phyloP scores from a whole-genome alignment of 2,797 vertebrate genomes.

The Propithecus deckenii region DNA sequence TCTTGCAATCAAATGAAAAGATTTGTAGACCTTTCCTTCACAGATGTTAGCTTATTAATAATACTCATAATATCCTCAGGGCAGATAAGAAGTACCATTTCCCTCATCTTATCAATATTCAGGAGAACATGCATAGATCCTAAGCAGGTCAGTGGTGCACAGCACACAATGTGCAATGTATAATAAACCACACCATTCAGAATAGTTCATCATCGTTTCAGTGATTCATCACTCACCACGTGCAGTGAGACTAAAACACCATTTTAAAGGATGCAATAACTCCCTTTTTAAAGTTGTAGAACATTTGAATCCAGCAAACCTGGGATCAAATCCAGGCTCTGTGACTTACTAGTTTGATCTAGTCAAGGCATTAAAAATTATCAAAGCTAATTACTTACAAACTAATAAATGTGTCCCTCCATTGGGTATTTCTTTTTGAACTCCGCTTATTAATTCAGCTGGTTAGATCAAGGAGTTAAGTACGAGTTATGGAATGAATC shows the following conservation, averaged over 20 bases:
- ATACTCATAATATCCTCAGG: background rate
- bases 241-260: background rate
- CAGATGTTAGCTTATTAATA: conserved; percentile 50
- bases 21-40: conserved; percentile 26
- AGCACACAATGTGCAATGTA: background rate
- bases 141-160: background rate
- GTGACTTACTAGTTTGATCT: background rate
- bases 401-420: background rate
- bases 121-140: conserved; percentile 10
- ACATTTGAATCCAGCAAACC: background rate
- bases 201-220: background rate
- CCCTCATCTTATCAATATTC: conserved; percentile 37
- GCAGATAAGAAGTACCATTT: background rate
- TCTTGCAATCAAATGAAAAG: conserved; percentile 39
- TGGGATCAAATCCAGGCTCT: background rate
- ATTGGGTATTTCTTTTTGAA: background rate
- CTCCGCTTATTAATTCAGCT: background rate
- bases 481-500: background rate
- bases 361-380: background rate
- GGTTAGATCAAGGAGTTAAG: background rate
- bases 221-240: background rate
- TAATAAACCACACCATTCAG: background rate
- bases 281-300: background rate
- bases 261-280: background rate
- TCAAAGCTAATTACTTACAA: background rate